These are phyloP conservation scores for Prolemur simus DNA, from an alignment of 2,113 vertebrate species.

Conservation along the genomic window DNA sequence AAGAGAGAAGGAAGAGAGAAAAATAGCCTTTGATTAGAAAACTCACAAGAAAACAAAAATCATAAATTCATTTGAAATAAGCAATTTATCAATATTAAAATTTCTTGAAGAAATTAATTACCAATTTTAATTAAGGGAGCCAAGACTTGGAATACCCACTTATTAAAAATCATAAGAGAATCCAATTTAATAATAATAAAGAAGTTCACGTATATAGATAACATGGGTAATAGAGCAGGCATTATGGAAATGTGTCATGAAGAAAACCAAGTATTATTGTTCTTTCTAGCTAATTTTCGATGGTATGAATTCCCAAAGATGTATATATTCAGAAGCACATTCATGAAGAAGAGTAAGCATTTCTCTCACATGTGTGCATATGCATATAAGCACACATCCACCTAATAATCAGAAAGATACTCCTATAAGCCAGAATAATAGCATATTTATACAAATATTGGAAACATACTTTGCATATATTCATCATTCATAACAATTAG, in stretches of 20 bases:
- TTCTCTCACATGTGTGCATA: not conserved
- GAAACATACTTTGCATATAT: not conserved
- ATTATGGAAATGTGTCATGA: not conserved
- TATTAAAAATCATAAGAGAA: not conserved
- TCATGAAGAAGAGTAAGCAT: not conserved
- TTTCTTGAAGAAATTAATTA: constrained; percentile 16
- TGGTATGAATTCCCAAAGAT: not conserved
- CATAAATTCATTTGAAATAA: constrained; percentile 41
- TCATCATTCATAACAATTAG: constrained; percentile 13
- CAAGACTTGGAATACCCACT: not conserved
- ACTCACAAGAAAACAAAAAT: not conserved
- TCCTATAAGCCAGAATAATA: not conserved
- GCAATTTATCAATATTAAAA: constrained; percentile 27
- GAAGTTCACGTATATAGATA: not conserved
- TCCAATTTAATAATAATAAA: constrained; percentile 1
- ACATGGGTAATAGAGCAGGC: not conserved
- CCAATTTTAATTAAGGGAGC: not conserved
- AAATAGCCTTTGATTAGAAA: constrained; percentile 21
- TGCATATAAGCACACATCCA: not conserved
- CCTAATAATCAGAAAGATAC: constrained; percentile 4
- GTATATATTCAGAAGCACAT: not conserved
- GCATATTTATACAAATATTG: not conserved
- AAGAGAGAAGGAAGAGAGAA: not conserved
- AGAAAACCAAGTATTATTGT: not conserved
- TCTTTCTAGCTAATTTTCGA: constrained; percentile 27